phyloP scores from a whole-genome alignment of 2,113 vertebrate genomes.

The Eupsittula cactorum region DNA sequence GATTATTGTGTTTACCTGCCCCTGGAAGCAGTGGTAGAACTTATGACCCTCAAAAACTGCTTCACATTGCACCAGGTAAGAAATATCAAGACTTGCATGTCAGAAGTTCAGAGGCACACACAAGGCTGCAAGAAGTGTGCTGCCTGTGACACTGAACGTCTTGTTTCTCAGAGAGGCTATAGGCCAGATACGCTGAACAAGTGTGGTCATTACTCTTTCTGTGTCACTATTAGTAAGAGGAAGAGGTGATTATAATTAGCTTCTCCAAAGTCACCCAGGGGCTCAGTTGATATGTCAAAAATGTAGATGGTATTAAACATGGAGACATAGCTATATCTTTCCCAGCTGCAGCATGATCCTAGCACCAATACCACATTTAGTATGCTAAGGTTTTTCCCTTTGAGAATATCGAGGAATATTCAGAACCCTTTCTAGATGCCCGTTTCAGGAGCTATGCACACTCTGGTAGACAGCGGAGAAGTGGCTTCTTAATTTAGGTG shows the following conservation, averaged over 20 bases:
- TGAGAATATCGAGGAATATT: neutral
- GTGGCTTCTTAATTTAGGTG: neutral
- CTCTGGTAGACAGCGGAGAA: neutral
- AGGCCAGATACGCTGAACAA: neutral
- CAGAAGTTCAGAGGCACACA: neutral
- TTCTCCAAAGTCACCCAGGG: neutral
- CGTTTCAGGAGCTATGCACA: neutral
- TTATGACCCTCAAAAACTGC: neutral
- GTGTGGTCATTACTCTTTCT: conserved; percentile 3
- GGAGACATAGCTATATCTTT: neutral
- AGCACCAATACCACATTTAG: neutral
- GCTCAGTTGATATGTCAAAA: neutral
- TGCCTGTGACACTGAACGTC: neutral
- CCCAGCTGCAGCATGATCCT: neutral
- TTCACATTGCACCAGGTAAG: neutral
- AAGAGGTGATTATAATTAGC: conserved; percentile 12
- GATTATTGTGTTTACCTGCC: neutral
- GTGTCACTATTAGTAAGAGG: neutral
- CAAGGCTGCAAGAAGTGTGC: neutral
- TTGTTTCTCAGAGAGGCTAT: neutral
- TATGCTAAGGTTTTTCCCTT: neutral
- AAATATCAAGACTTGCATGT: neutral
- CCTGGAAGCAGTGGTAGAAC: neutral
- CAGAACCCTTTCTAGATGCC: neutral
- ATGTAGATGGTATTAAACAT: neutral